These are phyloP conservation scores for Paguma larvata DNA, from an alignment of 2,797 vertebrate genomes.

Conservation along the genomic window DNA sequence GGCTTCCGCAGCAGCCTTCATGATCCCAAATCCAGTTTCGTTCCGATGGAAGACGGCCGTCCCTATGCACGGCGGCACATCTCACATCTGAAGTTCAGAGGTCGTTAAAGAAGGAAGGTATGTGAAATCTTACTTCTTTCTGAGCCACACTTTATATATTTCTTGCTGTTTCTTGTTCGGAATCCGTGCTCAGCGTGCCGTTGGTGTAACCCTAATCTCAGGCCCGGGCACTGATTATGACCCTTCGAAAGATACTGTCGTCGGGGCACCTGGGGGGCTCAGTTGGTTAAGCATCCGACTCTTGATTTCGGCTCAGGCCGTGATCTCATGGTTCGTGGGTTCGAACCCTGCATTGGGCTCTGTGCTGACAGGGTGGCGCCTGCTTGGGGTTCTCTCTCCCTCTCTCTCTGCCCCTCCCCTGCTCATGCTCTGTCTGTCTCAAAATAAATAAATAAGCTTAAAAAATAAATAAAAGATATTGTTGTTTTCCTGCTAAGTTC, in stretches of 20 bases:
- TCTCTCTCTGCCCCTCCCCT: no score
- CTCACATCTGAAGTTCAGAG: background rate
- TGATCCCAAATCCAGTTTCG: background rate
- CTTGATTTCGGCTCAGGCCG: no score
- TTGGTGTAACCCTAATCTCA: background rate
- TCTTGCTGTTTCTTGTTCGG: background rate
- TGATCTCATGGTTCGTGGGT: no score
- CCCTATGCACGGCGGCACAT: fast-evolving
- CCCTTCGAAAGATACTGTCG: background rate
- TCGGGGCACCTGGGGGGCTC: no score
- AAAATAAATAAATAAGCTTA: no score
- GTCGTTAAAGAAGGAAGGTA: background rate
- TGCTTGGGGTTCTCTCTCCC: no score
- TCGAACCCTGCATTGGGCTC: no score
- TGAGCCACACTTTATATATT: background rate
- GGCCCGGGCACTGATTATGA: background rate
- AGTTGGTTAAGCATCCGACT: no score
- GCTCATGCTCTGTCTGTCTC: no score
- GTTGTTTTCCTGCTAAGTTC: background rate
- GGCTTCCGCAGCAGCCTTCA: background rate
- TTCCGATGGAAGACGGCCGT: background rate
- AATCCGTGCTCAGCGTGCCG: background rate
- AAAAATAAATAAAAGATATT: no score
- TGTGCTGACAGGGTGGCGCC: no score
- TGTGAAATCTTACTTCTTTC: background rate